Evolutionary conservation across 2,797 vertebrate genomes (phyloP), one percentile per base, ranked within the genome.

Genomic region (Echiichthys vipera): DNA sequence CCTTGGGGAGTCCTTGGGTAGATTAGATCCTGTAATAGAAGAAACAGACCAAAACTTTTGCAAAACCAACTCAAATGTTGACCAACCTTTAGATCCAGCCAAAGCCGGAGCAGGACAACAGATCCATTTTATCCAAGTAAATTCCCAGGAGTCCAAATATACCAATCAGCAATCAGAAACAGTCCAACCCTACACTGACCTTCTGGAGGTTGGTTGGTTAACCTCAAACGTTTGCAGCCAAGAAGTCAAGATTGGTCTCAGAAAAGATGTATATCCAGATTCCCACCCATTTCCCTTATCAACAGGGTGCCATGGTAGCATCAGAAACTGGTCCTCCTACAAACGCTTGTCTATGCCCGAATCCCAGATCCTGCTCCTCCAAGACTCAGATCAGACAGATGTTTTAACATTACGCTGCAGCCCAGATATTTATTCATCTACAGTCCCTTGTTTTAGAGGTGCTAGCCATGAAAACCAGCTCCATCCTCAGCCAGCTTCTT

Each of bases 261-360:
- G 87, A 64, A 90, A 90, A 85, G 81, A 87, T 15, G 65, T 85
- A 9, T 67, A 65, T 64, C 85, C 85, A 43, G 71, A 85, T 34
- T 70, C 47, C 18, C 24, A 69, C 4, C 45, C 50, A 29, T 18
- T 39, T 56, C 45, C 68, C 6, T 9, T 56, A 10, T 61, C 53
- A 43, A 15, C 45, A 34, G 36, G 20, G 22, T n/a, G 43, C 50
- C 32, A 55, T 5, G 54, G 39, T 11, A 22, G n/a, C 17, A 37
- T 50, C 3, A 51, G 57, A 68, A 57, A 73, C 12, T 1, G 45
- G 17, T 22, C 18, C 39, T 15, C 32, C 20, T 59, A 55, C 22
- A 77, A 66, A 42, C 25, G 11, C 2, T 65, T 79, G 11, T 84
- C 83, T 24, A 7, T 69, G 25, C 74, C 86, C 32, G 66, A 85